Evolutionary conservation across 2,797 vertebrate genomes (phyloP).

Genomic region (Chelon auratus): DNA sequence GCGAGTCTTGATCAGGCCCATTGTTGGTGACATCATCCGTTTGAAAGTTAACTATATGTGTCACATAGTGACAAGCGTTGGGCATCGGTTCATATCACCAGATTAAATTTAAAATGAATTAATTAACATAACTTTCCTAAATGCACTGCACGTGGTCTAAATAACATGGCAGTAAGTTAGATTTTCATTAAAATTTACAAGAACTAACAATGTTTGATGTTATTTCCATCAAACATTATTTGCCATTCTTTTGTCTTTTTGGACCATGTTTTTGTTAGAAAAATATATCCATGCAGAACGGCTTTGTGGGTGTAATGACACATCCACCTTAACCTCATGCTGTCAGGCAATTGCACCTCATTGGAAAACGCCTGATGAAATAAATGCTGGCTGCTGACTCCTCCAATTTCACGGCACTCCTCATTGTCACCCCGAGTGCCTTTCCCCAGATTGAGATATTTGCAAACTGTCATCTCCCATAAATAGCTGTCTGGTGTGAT

Average conservation of each 20-base stretch:
- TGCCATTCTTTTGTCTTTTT: conserved; percentile 50
- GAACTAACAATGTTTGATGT: neutral
- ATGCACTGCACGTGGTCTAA: no score
- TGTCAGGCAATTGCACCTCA: conserved; percentile 88
- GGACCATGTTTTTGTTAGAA: conserved; percentile 83
- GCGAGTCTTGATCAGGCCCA: no score
- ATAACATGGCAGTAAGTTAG: neutral
- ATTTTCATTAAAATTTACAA: neutral
- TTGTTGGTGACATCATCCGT: no score
- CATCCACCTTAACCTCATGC: conserved; percentile 83
- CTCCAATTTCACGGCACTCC: conserved; percentile 92
- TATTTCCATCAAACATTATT: no score
- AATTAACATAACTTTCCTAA: no score
- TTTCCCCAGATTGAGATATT: conserved; percentile 98
- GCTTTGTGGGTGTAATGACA: conserved; percentile 68
- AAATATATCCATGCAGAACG: conserved; percentile 81
- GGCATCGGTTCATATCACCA: no score
- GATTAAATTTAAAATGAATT: no score
- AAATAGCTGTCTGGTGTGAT: conserved; percentile 93
- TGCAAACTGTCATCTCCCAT: conserved; percentile 99
- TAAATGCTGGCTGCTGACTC: conserved; percentile 96
- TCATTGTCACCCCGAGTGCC: conserved; percentile 90
- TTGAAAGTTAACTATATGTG: no score
- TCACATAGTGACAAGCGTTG: no score
- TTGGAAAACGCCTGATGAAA: conserved; percentile 93